These are phyloP conservation scores for Xylocampa areola DNA, from an alignment of 2,888 invertebrate species.

Conservation along the genomic window DNA sequence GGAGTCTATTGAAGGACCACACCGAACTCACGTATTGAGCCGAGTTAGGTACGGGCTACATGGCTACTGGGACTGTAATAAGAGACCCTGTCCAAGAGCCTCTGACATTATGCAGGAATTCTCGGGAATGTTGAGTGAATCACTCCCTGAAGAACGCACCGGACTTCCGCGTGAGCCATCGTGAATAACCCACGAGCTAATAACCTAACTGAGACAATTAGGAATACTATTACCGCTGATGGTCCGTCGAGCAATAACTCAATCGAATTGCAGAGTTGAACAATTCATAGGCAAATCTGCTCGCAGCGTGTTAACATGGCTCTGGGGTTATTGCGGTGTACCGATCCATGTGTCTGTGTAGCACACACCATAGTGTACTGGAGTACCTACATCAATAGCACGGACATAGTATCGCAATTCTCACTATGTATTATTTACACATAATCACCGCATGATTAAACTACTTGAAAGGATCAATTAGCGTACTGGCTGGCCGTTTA, in stretches of 20 bases:
- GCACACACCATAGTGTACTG: slow-evolving; percentile 56
- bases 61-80: slow-evolving; percentile 69
- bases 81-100: slow-evolving; percentile 67
- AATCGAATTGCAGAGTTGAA: slow-evolving; percentile 78
- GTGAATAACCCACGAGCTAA: slow-evolving; percentile 54
- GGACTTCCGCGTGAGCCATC: slow-evolving; percentile 23
- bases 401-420: slow-evolving; percentile 36
- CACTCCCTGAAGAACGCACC: slow-evolving; percentile 56
- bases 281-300: slow-evolving; percentile 87
- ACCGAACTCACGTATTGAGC: slow-evolving; percentile 73
- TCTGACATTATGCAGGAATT: slow-evolving; percentile 67
- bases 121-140: slow-evolving; percentile 57
- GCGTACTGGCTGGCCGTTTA: slow-evolving; percentile 54
- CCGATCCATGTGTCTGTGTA: slow-evolving; percentile 71
- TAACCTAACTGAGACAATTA: slow-evolving; percentile 63
- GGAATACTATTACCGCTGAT: slow-evolving; percentile 69
- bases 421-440: slow-evolving; percentile 48
- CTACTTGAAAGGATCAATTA: slow-evolving; percentile 70
- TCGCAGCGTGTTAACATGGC: slow-evolving; percentile 85
- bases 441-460: slow-evolving; percentile 59
- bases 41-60: slow-evolving; percentile 63
- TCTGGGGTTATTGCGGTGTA: slow-evolving; percentile 81
- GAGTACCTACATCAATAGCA: slow-evolving; percentile 24
- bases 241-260: slow-evolving; percentile 76
- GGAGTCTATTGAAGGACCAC: slow-evolving; percentile 80